phyloP scores from a whole-genome alignment of 2,888 invertebrate species.

The Clistopyga incitator region DNA sequence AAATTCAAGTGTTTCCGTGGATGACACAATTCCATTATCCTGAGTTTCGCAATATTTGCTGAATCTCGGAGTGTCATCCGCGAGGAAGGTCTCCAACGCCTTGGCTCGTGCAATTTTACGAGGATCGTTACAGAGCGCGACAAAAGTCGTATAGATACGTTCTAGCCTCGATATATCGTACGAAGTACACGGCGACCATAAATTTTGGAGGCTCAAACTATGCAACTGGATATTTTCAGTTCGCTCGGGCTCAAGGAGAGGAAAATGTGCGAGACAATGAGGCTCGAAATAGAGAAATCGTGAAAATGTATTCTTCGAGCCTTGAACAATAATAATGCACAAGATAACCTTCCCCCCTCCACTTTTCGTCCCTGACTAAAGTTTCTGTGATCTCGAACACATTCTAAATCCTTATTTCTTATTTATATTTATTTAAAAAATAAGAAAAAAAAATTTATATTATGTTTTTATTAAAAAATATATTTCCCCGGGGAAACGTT shows the following conservation, averaged over 20 bases:
- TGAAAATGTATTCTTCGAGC: background rate
- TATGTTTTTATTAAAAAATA: too few species aligned
- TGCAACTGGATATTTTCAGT: background rate
- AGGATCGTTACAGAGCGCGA: constrained; percentile 32
- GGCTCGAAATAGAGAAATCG: background rate
- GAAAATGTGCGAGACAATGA: constrained; percentile 11
- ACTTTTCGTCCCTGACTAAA: too few species aligned
- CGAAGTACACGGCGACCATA: background rate
- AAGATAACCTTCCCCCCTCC: background rate
- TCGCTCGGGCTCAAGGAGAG: background rate
- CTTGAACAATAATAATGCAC: background rate
- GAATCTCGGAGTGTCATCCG: constrained; percentile 19
- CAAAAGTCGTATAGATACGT: constrained; percentile 25
- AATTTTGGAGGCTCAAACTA: background rate
- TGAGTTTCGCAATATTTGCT: constrained; percentile 34
- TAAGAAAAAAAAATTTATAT: too few species aligned
- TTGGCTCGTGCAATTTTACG: constrained; percentile 28
- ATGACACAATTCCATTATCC: too few species aligned
- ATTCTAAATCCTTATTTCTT: too few species aligned
- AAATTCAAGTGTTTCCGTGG: too few species aligned
- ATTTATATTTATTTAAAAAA: too few species aligned
- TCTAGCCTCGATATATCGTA: constrained; percentile 36
- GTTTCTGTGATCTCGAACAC: background rate
- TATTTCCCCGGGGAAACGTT: too few species aligned
- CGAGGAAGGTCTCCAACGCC: constrained; percentile 10